Base-by-base conservation (phyloP, 2,888 invertebrate species). In the Rhagium mordax region DNA sequence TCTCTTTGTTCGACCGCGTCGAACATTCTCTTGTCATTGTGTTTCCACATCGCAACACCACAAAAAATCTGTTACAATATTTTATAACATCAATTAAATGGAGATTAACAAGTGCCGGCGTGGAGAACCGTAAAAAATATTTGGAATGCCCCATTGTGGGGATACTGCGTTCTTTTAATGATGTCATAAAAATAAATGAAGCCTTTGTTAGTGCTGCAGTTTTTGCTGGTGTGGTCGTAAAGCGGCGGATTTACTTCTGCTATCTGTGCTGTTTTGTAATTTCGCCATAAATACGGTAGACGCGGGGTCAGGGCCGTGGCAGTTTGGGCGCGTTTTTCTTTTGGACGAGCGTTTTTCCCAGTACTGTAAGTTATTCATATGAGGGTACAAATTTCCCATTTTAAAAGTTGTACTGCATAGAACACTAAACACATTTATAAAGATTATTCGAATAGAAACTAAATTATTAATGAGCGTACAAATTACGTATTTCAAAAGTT, bases 151-250 rank as follows among this genome's bases (percentile, higher is more conserved):
- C 15, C 8, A 53, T 53, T 51, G 27, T 53, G 18, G 33, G 62
- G n/a, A 47, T 24, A 8, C 48, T 64, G 13, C 15, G 27, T n/a
- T 24, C 21, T 48, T 49, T 64, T 64, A 64, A 64, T 64, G 62
- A 64, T 49, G 48, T 21, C 62, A 49, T 64, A 48, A 64, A 64
- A 64, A 64, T 49, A 49, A 64, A 64, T 49, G 48, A 49, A 16
- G 62, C 21, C 24, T 49, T 49, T 49, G 62, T 64, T 24, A 49
- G 16, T 49, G 62, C 24, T 49, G 20, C 24, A 48, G 21, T 49
- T 64, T 64, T 64, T 49, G 49, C 16, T 18, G n/a, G 15, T 15
- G n/a, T 18, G 24, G 49, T 64, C 62, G 62, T 64, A 64, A 64
- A 49, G 10, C 15, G 18, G 62, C 8, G 13, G 33, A 24, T 59